Percentiles rank a stretch among this genome's conserved stretches.
Conservation (phyloP, 2,113 vertebrate species). For the Lampris incognitus region DNA sequence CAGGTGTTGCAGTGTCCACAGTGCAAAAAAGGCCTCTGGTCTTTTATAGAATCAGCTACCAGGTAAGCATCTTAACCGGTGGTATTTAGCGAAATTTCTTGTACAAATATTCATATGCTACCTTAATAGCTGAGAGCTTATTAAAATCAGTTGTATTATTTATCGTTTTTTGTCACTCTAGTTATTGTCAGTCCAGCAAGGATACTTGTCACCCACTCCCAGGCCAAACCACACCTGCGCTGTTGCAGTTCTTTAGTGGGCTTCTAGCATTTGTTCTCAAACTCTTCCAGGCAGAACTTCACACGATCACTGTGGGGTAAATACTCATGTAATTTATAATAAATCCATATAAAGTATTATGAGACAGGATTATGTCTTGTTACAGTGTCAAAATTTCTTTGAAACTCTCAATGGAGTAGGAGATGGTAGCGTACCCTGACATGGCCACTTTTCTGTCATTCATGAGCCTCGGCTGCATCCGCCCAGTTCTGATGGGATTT, state of each 20-base stretch:
- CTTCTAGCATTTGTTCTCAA: slow-evolving; percentile 87
- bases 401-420: too few species aligned
- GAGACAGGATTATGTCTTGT: not conserved
- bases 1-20: slow-evolving; percentile 91
- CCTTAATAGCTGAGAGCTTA: not conserved
- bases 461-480: not conserved
- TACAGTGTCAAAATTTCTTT: too few species aligned
- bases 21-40: slow-evolving; percentile 89
- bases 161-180: slow-evolving; percentile 43
- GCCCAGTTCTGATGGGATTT: too few species aligned
- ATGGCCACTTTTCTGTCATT: not conserved
- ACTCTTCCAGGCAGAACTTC: slow-evolving; percentile 89
- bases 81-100: not conserved
- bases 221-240: slow-evolving; percentile 77
- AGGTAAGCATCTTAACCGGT: slow-evolving; percentile 79
- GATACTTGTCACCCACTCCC: slow-evolving; percentile 86
- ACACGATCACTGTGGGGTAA: slow-evolving; percentile 84
- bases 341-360: not conserved
- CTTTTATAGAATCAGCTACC: slow-evolving; percentile 86
- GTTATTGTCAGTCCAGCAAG: slow-evolving; percentile 75
- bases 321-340: not conserved
- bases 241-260: slow-evolving; percentile 81
- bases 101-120: not conserved
- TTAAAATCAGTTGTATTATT: not conserved
- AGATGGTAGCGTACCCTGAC: too few species aligned